Percentiles rank a stretch among this genome's conserved stretches.
Evolutionary conservation across 2,797 vertebrate species (phyloP).

Genomic region (Tokudaia muenninki): DNA sequence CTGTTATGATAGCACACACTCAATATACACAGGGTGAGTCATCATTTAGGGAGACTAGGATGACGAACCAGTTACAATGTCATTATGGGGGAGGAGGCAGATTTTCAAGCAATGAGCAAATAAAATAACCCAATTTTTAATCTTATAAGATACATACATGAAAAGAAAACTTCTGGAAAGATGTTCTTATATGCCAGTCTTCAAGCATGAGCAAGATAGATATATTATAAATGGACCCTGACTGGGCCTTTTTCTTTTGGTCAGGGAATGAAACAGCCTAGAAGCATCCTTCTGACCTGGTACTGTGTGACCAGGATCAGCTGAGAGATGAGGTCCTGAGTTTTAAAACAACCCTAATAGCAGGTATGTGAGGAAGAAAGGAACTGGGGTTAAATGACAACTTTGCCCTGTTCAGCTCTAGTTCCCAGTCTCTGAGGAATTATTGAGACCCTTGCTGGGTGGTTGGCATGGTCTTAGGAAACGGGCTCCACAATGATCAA

Average conservation of each 20-base stretch:
- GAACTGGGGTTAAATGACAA: neutral
- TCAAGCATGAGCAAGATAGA: neutral
- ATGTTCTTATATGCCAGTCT: neutral
- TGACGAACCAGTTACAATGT: neutral
- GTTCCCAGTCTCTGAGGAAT: neutral
- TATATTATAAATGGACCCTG: neutral
- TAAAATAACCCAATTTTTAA: neutral
- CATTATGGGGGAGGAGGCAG: neutral
- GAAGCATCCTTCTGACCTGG: neutral
- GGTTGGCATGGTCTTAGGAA: neutral
- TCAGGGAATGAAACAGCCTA: neutral
- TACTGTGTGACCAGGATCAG: neutral
- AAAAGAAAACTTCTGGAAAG: constrained; percentile 42
- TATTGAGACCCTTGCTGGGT: neutral
- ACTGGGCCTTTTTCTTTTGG: neutral
- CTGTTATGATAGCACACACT: neutral
- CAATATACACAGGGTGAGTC: neutral
- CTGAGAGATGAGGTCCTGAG: neutral
- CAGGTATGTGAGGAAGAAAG: neutral
- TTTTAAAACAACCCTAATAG: neutral
- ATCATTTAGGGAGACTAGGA: neutral
- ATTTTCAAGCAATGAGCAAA: neutral
- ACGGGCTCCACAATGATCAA: neutral
- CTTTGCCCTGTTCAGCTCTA: neutral
- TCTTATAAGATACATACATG: neutral